phyloP scores from a whole-genome alignment of 2,888 invertebrate species.

The Yponomeuta evonymella region DNA sequence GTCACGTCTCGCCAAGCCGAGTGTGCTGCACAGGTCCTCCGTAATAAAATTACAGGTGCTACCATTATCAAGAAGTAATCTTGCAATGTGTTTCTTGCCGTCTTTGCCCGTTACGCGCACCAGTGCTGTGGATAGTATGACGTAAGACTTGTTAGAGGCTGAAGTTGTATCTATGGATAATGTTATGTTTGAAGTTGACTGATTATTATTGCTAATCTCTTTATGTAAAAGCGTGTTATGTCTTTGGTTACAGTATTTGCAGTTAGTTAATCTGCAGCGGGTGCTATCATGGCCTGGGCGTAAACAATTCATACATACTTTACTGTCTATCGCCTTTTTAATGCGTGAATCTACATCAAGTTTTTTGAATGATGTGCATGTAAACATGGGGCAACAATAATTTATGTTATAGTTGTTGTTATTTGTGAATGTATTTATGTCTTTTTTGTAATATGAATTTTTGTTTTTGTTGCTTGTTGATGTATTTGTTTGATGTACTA shows the following conservation, averaged over 20 bases:
- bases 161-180: not conserved
- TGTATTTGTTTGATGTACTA: too few species aligned
- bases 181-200: not conserved
- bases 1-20: constrained; percentile 8
- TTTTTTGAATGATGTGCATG: not conserved
- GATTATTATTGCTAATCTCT: too few species aligned
- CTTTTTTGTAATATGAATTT: too few species aligned
- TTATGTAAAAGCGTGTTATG: too few species aligned
- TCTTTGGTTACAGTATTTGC: not conserved
- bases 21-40: not conserved
- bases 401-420: not conserved
- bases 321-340: not conserved
- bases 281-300: constrained; percentile 4
- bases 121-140: constrained; percentile 8
- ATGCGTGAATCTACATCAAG: not conserved
- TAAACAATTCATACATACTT: constrained; percentile 13
- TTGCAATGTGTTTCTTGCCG: not conserved
- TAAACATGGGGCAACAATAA: not conserved
- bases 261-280: not conserved
- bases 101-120: not conserved
- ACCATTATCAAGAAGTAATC: constrained; percentile 10
- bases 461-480: too few species aligned
- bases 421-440: not conserved
- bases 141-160: not conserved
- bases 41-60: constrained; percentile 13